These are phyloP conservation scores for Cantharis rustica DNA, from an alignment of 2,888 invertebrate genomes.

Conservation along the genomic window DNA sequence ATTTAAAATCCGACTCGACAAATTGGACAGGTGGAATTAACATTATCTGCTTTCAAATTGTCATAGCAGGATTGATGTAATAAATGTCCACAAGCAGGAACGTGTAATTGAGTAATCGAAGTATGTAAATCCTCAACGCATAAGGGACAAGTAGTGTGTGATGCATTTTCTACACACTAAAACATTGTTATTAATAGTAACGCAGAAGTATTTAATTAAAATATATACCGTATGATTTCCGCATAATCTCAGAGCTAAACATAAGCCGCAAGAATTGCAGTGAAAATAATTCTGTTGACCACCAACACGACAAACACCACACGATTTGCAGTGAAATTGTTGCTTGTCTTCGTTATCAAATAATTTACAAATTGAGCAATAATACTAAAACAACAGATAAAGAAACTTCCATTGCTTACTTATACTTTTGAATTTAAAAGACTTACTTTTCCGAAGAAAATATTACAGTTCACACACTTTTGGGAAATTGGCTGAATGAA, in stretches of 20 bases:
- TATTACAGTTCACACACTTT: slow-evolving; percentile 76
- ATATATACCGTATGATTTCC: slow-evolving; percentile 75
- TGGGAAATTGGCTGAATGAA: slow-evolving; percentile 80
- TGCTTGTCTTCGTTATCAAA: slow-evolving; percentile 82
- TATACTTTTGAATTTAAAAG: slow-evolving; percentile 52
- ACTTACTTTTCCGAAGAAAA: slow-evolving; percentile 77
- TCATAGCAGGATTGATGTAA: slow-evolving; percentile 80
- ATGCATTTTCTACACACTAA: slow-evolving; percentile 84
- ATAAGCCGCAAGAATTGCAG: slow-evolving; percentile 83
- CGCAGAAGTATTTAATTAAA: not conserved
- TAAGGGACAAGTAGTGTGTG: slow-evolving; percentile 80
- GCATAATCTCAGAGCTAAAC: slow-evolving; percentile 73
- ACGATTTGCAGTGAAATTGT: slow-evolving; percentile 83
- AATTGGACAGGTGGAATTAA: slow-evolving; percentile 5
- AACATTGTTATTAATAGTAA: not conserved
- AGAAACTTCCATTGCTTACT: slow-evolving; percentile 73
- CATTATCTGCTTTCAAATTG: slow-evolving; percentile 50
- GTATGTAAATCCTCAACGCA: slow-evolving; percentile 85
- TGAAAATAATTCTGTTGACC: slow-evolving; percentile 82
- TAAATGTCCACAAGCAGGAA: slow-evolving; percentile 84
- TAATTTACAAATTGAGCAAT: slow-evolving; percentile 78
- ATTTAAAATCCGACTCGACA: slow-evolving; percentile 9
- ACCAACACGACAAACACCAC: slow-evolving; percentile 83
- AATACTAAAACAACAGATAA: slow-evolving; percentile 62
- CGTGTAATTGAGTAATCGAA: slow-evolving; percentile 78